A percentile compares a stretch with the other conserved stretches of the same genome.
phyloP scores from a whole-genome alignment of 2,113 vertebrate species.

The Scomber colias region DNA sequence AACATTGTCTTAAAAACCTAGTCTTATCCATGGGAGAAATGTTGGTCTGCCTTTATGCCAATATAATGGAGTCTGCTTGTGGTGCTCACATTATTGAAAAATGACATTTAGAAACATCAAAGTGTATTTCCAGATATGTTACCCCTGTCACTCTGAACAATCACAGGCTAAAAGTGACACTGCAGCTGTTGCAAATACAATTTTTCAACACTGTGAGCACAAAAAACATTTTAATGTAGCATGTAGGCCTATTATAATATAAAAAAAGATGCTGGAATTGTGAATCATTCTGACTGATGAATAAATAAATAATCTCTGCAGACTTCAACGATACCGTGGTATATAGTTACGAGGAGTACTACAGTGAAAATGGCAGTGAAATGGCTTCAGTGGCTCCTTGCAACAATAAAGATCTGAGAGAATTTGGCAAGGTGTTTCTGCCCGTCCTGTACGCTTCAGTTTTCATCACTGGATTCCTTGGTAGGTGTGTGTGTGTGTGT shows the following conservation, averaged over 20 bases:
- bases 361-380: not conserved
- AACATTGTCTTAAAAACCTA: too few relatives aligned
- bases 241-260: too few relatives aligned
- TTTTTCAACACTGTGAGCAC: not conserved
- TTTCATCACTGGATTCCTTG: slow-evolving; percentile 80
- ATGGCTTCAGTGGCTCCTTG: slow-evolving; percentile 73
- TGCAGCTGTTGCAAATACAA: too few relatives aligned
- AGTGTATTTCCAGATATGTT: too few relatives aligned
- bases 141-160: too few relatives aligned
- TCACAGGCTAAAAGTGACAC: not conserved
- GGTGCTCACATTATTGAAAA: not conserved
- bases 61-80: not conserved
- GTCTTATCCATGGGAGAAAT: not conserved
- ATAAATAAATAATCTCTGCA: too few relatives aligned
- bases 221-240: not conserved
- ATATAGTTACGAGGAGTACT: slow-evolving; percentile 31
- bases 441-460: slow-evolving; percentile 86
- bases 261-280: too few relatives aligned
- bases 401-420: rapidly evolving
- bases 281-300: too few relatives aligned
- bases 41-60: not conserved
- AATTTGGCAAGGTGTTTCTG: slow-evolving; percentile 76
- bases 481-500: slow-evolving; percentile 39
- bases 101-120: not conserved
- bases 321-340: too few relatives aligned